Evolutionary conservation across 2,888 invertebrate genomes (phyloP).

Genomic region (Agrilus mali): DNA sequence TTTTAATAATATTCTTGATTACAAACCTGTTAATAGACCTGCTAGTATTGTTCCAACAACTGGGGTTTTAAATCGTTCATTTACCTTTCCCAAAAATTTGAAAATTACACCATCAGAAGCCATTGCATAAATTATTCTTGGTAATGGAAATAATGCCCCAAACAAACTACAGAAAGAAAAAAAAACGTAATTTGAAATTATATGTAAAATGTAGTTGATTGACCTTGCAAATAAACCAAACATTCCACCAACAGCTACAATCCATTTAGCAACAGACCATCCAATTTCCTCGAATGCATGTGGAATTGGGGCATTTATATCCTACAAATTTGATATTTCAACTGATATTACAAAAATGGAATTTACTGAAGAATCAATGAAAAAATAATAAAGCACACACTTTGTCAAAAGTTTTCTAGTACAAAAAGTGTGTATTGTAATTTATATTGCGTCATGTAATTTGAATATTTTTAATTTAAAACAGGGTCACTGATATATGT

Average conservation of each 20-base stretch:
- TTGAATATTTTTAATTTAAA: background rate
- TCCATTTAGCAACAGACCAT: conserved; percentile 67
- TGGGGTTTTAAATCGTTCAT: conserved; percentile 64
- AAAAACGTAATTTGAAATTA: conserved; percentile 5
- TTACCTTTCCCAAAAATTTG: conserved; percentile 59
- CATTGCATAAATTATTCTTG: conserved; percentile 83
- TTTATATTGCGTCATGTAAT: too few species aligned
- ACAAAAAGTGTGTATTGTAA: background rate
- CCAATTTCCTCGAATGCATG: conserved; percentile 61
- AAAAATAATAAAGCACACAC: background rate
- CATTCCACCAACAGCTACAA: conserved; percentile 74
- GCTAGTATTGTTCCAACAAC: conserved; percentile 63
- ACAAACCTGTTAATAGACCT: conserved; percentile 56
- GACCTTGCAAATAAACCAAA: conserved; percentile 77
- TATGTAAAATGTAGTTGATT: conserved; percentile 1
- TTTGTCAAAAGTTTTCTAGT: conserved; percentile 2
- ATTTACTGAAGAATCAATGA: too few species aligned
- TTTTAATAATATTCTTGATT: too few species aligned
- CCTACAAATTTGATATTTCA: conserved; percentile 34
- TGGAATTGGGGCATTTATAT: conserved; percentile 68
- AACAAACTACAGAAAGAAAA: conserved; percentile 44
- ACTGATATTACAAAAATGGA: background rate
- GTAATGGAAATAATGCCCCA: conserved; percentile 76
- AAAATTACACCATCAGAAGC: conserved; percentile 75
- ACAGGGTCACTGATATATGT: background rate